Base-by-base conservation (phyloP, 2,888 invertebrate species). In the Deladenus siricidicola region DNA sequence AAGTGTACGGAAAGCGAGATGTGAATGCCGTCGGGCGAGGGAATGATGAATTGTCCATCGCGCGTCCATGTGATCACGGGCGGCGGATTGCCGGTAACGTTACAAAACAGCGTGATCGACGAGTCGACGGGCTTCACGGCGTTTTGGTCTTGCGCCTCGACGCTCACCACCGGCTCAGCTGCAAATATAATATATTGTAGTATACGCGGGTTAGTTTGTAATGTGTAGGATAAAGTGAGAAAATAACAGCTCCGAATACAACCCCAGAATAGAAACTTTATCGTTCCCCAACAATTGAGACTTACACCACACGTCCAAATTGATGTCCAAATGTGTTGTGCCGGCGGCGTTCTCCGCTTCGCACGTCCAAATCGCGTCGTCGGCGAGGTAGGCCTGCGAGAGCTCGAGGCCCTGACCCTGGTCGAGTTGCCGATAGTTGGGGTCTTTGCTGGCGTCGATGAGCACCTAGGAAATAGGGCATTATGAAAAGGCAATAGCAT, bases 1-100 rank as follows among this genome's bases (percentile, higher is more conserved):
- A n/a, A n/a, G n/a, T n/a, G n/a, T 34, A 66, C 69, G 53, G 69
- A 69, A 43, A 62, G 52, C 4, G 72, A 68, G 30, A 74, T 70
- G 58, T 71, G 63, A 1, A 67, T 65, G 19, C 73, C 72, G 26
- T 71, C 72, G 6, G 73, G 63, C 14, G 72, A 65, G 39, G 70
- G 73, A 34, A 75, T 84, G 24, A 80, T 58, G 8, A 75, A 72
- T 21, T 84, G 83, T 2, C 86, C 86, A 77, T 88, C 66, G 47
- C 63, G 63, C 8, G 53, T 58, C 69, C 69, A 69, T 6, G 59
- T 49, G 23, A 72, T 42, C 10, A 54, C 62, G 2, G 69, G 69
- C 24, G 47, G 48, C 0, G 82, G 82, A 55, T 81, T 79, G 4
- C 82, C 82, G 30, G 74, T 70, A 2, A 79, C 81, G 17, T 79